Evolutionary conservation across 2,797 vertebrate genomes (phyloP), one percentile per base, ranked within the genome.

Genomic region (Acipenser ruthenus): DNA sequence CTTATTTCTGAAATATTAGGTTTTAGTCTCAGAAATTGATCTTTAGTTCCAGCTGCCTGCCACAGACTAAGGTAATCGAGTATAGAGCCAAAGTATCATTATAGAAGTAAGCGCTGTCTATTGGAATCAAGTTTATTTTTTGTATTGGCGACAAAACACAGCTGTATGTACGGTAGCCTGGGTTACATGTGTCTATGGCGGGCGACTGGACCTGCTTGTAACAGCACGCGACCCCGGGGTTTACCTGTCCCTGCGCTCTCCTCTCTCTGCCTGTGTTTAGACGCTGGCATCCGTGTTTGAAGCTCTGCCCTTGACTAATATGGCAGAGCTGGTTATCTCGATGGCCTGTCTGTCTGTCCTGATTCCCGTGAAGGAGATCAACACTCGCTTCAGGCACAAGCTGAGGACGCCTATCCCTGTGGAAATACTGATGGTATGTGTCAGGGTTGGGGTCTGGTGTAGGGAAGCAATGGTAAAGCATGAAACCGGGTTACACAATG

Each of bases 291-390:
- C 90, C 0, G 91, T 95, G 79, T 83, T 93, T 79, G 82, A 86
- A 69, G 92, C 92, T 56, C 80, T 95, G 71, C 83, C 90, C 53
- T 76, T 83, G 72, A 94, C 91, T 63, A 95, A 93, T 76, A 79
- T 82, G 65, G 91, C 92, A 0, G 94, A 95, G 72, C 78, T 96
- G 74, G 78, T 92, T 7, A 93, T 95, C 85, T 95, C 94, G 0
- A 60, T 92, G 10, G 81, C 93, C 68, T 95, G 93, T 75, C 78
- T 96, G 80, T 84, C 85, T 1, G 61, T 93, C 58, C 84, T 96
- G 65, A 89, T 96, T 65, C 92, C 92, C 1, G 86, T 94, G n/a
- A 96, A 96, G 75, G 94, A 96, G 74, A 68, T 96, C 77, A 96
- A 95, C 82, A 88, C 82, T 48, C 88, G 91, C n/a, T 95, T 84